These are phyloP conservation scores for Dissostichus mawsoni DNA, from an alignment of 2,113 vertebrate species.

Conservation along the genomic window DNA sequence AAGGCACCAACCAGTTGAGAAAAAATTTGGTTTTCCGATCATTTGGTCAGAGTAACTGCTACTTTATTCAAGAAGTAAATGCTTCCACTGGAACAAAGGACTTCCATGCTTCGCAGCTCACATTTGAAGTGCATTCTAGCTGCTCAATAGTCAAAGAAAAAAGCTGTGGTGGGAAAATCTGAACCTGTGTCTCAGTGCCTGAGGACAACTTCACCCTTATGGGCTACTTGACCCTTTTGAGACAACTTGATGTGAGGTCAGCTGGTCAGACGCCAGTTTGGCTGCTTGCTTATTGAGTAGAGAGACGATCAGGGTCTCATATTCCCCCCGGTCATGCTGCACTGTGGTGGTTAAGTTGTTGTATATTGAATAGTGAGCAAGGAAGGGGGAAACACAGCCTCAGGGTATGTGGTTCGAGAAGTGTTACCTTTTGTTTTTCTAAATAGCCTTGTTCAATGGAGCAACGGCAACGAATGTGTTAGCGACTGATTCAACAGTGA, in stretches of 20 bases:
- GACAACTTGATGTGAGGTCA: slow-evolving; percentile 53
- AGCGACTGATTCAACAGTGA: slow-evolving; percentile 46
- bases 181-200: slow-evolving; percentile 42
- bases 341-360: slow-evolving; percentile 37
- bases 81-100: background rate
- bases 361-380: slow-evolving; percentile 41
- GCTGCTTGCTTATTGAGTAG: slow-evolving; percentile 56
- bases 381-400: slow-evolving; percentile 26
- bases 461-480: slow-evolving; percentile 42
- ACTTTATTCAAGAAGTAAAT: background rate
- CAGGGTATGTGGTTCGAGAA: slow-evolving; percentile 23
- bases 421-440: slow-evolving; percentile 32
- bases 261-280: slow-evolving; percentile 65
- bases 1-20: background rate
- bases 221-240: slow-evolving; percentile 63
- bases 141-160: slow-evolving; percentile 19
- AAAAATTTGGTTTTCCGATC: background rate
- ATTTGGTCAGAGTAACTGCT: background rate
- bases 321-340: slow-evolving; percentile 44
- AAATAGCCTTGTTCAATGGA: slow-evolving; percentile 39
- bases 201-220: slow-evolving; percentile 53
- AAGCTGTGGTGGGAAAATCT: slow-evolving; percentile 40
- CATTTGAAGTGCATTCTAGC: background rate
- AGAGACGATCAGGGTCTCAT: slow-evolving; percentile 40
- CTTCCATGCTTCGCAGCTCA: background rate